Evolutionary conservation across 2,888 invertebrate species (phyloP).

Genomic region (Steinernema scapterisci): DNA sequence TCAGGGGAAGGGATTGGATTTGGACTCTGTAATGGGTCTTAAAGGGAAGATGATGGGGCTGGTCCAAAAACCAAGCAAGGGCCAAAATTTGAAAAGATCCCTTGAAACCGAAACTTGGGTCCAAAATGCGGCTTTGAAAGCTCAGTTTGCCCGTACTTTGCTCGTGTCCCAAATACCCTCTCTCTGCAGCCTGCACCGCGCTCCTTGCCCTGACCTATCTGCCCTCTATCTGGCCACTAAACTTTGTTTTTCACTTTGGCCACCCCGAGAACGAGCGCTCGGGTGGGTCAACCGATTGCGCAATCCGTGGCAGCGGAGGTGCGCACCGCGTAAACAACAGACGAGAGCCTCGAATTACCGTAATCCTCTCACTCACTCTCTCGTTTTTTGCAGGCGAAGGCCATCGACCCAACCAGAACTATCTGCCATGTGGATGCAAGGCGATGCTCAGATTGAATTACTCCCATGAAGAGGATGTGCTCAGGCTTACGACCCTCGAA

Average conservation of each 20-base stretch:
- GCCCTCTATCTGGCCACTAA: slow-evolving; percentile 27
- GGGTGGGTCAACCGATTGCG: slow-evolving; percentile 32
- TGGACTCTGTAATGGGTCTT: too few species aligned
- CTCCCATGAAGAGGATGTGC: slow-evolving; percentile 51
- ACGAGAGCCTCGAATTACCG: slow-evolving; percentile 1
- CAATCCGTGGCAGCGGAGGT: slow-evolving; percentile 27
- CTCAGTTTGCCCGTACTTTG: not conserved
- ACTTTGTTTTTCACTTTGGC: slow-evolving; percentile 32
- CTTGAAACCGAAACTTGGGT: too few species aligned
- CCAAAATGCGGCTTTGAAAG: too few species aligned
- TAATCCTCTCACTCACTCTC: not conserved
- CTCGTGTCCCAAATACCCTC: not conserved
- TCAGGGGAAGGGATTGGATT: too few species aligned
- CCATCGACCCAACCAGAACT: slow-evolving; percentile 65
- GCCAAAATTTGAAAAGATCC: too few species aligned
- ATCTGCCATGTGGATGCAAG: slow-evolving; percentile 62
- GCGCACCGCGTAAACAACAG: slow-evolving; percentile 28
- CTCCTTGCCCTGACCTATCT: not conserved
- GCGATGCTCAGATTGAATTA: slow-evolving; percentile 65
- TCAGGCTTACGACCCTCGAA: slow-evolving; percentile 46
- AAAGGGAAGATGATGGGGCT: too few species aligned
- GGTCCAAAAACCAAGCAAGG: too few species aligned
- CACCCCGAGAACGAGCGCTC: not conserved
- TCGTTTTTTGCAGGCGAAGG: slow-evolving; percentile 55
- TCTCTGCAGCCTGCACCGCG: not conserved